Percentiles rank a stretch among this genome's conserved stretches.
phyloP scores from a whole-genome alignment of 64 coral and sea anemone genomes.

The Astreopora myriophthalma region DNA sequence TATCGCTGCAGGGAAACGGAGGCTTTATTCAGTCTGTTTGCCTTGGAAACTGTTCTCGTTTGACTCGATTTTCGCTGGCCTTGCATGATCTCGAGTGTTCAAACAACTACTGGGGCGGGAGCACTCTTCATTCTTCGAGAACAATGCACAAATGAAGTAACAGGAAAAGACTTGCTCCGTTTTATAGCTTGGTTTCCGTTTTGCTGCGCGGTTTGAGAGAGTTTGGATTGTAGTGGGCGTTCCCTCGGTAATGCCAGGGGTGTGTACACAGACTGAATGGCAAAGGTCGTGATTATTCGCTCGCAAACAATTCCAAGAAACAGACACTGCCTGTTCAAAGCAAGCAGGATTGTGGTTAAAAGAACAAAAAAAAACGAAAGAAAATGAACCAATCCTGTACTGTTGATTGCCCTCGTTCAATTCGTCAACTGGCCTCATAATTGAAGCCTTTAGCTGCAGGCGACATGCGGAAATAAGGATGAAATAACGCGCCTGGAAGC shows the following conservation, averaged over 20 bases:
- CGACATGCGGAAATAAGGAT: neutral
- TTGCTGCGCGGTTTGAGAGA: neutral
- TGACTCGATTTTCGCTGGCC: neutral
- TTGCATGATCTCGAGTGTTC: neutral
- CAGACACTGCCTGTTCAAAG: neutral
- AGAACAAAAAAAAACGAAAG: neutral
- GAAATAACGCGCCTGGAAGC: neutral
- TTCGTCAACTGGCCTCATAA: too few relatives aligned
- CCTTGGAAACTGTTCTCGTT: neutral
- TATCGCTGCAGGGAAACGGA: neutral
- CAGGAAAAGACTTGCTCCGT: slow-evolving; percentile 11
- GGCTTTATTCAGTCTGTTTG: neutral
- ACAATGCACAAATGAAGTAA: neutral
- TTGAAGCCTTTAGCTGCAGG: too few relatives aligned
- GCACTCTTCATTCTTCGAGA: neutral
- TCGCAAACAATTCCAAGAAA: neutral
- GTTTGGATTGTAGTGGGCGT: neutral
- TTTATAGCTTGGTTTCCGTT: neutral
- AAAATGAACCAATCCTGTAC: too few relatives aligned
- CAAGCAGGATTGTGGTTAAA: neutral
- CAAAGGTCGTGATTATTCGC: neutral
- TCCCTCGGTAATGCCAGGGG: neutral
- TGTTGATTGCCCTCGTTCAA: too few relatives aligned
- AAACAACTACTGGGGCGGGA: neutral
- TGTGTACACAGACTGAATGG: neutral